Percentiles rank a stretch among this genome's conserved stretches.
These are phyloP conservation scores for Aporrectodea caliginosa DNA, from an alignment of 1,140 invertebrate species.

Conservation along the genomic window DNA sequence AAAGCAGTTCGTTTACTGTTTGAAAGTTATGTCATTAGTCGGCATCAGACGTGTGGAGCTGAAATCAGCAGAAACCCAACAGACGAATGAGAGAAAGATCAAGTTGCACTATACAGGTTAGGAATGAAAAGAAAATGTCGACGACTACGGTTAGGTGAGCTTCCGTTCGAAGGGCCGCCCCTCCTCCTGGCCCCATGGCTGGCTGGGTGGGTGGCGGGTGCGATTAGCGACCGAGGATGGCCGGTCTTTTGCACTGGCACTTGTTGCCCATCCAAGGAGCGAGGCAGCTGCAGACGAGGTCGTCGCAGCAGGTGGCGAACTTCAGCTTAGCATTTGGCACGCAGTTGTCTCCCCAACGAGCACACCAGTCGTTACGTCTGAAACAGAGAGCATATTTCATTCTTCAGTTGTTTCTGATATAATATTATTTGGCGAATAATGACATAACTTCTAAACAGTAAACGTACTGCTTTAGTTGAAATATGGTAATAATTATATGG, in stretches of 20 bases:
- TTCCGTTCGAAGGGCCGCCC: no score
- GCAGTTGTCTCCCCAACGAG: constrained; percentile 31
- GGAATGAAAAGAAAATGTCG: no score
- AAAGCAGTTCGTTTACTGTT: no score
- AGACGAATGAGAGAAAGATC: no score
- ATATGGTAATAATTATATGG: no score
- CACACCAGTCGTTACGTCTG: constrained; percentile 27
- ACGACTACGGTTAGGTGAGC: no score
- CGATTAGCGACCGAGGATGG: constrained; percentile 15
- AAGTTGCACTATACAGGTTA: no score
- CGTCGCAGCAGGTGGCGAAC: constrained; percentile 25
- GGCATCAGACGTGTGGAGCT: no score
- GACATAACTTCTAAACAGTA: no score
- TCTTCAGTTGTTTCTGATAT: neutral
- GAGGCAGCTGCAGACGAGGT: constrained; percentile 7
- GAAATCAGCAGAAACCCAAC: no score
- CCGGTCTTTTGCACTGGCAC: constrained; percentile 18
- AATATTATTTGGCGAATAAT: neutral
- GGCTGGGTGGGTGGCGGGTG: neutral
- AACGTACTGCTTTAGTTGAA: no score
- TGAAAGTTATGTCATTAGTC: no score
- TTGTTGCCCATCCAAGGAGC: constrained; percentile 2
- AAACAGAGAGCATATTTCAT: neutral
- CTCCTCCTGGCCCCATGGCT: neutral
- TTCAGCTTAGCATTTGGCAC: constrained; percentile 31